Base-by-base conservation (phyloP, 2,888 invertebrate species). In the Drosophila yooni region DNA sequence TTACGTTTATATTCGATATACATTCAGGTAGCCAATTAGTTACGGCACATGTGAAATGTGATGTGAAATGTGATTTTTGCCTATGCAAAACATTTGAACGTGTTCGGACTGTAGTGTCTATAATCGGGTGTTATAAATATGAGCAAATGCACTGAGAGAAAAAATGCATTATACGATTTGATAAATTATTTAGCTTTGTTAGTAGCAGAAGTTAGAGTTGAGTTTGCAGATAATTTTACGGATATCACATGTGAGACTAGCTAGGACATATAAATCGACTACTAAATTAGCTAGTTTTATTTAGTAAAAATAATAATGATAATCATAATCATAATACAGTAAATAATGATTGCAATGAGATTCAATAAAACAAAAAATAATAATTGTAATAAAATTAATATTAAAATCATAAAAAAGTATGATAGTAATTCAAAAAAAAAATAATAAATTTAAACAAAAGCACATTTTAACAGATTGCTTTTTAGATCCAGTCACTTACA, bases 81-180 rank as follows among this genome's bases (percentile, higher is more conserved):
- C 46, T 34, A 64, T 60, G 34, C 51, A 65, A 70, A 70, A 70
- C 57, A 57, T 25, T 46, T 38, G 38, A 50, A 72, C 54, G 71
- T 63, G 63, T 36, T 58, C 11, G n/a, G 29, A n/a, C 29, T 48
- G 25, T 13, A 56, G 27, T 56, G 25, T 33, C 5, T 18, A 18
- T 40, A 36, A 53, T 50, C 25, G 36, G 33, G 50, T 31, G 13
- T 25, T 40, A 50, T 48, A 25, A 18, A n/a, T 31, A 18, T 50
- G n/a, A 56, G 7, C 25, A 25, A 13, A 15, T 50, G 33, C 38
- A 68, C 69, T 50, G 21, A 27, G 11, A 63, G 29, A 34, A 68
- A 40, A 54, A 6, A 8, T 53, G 1, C 11, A 11, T 21, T 1
- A 6, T 6, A 11, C 6, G 11, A 43, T 21, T 11, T n/a, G 3